Base-by-base conservation (phyloP, 1,140 invertebrate genomes). In the Drosophila ironensis region DNA sequence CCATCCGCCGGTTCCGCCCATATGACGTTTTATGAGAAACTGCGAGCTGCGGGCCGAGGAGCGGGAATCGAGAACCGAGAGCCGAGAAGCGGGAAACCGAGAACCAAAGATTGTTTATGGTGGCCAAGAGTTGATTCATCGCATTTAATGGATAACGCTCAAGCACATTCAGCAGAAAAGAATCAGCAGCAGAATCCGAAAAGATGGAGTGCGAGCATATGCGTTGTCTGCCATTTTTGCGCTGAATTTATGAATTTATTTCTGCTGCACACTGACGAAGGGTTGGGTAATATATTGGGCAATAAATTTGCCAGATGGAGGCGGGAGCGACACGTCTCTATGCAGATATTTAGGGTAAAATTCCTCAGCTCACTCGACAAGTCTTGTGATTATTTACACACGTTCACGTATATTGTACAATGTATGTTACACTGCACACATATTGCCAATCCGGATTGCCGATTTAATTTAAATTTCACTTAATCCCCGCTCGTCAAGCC, bases 71-170 rank as follows among this genome's bases (percentile, higher is more conserved):
- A n/a, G n/a, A n/a, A n/a, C n/a, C n/a, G n/a, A n/a, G n/a, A n/a
- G n/a, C n/a, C n/a, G n/a, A n/a, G n/a, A n/a, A n/a, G n/a, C n/a
- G 9, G 24, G 52, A 45, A 47, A 64, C 57, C 48, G 53, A 73
- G 80, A n/a, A n/a, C 54, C 73, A 72, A 84, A 84, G 80, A 86
- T 84, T 76, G 72, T 82, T 82, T 82, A 84, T 81, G 78, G 50
- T 56, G 56, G 78, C 61, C 77, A 82, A 72, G 72, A 78, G 74
- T 86, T 84, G 78, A 84, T 84, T 86, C 78, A 84, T 84, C 64
- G 74, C 47, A 74, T 84, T 84, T 86, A 84, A 84, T 86, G 80
- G 80, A 74, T 86, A 86, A 78, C 68, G 73, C 78, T 64, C 28
- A 37, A 50, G 69, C 73, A 66, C 50, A 77, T 70, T 77, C 73